phyloP scores from a whole-genome alignment of 2,888 invertebrate genomes.

The Notodonta ziczac region DNA sequence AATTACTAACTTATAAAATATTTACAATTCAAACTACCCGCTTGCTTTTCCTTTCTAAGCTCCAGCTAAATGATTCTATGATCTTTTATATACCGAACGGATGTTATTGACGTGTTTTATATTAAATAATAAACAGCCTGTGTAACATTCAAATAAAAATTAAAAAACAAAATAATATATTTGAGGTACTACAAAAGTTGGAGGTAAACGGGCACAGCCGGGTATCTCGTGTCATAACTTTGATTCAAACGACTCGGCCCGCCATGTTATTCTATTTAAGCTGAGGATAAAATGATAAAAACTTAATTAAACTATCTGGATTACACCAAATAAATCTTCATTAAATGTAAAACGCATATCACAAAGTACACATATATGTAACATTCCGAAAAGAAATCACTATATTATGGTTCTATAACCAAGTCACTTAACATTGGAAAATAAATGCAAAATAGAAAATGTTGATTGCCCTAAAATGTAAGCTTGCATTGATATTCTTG shows the following conservation, averaged over 20 bases:
- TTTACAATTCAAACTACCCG: conserved; percentile 83
- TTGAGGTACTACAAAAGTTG: conserved; percentile 75
- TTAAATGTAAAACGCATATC: conserved; percentile 74
- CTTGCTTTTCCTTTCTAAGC: conserved; percentile 73
- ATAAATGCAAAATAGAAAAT: conserved; percentile 72
- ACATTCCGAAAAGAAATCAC: conserved; percentile 47
- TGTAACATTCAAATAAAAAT: conserved; percentile 78
- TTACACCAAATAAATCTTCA: conserved; percentile 56
- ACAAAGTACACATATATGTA: conserved; percentile 72
- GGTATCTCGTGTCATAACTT: conserved; percentile 37
- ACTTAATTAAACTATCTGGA: conserved; percentile 60
- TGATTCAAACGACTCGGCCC: conserved; percentile 46
- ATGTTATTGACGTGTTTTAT: conserved; percentile 40
- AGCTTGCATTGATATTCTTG: conserved; percentile 37
- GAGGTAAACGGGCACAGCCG: conserved; percentile 68
- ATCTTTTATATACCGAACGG: conserved; percentile 47
- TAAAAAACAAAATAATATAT: conserved; percentile 79
- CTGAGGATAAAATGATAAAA: conserved; percentile 55
- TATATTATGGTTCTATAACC: conserved; percentile 61
- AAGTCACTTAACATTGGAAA: conserved; percentile 62
- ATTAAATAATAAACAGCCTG: conserved; percentile 52
- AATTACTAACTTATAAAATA: conserved; percentile 73
- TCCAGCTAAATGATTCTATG: conserved; percentile 63
- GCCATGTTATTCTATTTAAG: conserved; percentile 40
- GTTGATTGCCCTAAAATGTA: conserved; percentile 37